phyloP scores from a whole-genome alignment of 2,113 vertebrate genomes.

The Psilopsiagon aymara region DNA sequence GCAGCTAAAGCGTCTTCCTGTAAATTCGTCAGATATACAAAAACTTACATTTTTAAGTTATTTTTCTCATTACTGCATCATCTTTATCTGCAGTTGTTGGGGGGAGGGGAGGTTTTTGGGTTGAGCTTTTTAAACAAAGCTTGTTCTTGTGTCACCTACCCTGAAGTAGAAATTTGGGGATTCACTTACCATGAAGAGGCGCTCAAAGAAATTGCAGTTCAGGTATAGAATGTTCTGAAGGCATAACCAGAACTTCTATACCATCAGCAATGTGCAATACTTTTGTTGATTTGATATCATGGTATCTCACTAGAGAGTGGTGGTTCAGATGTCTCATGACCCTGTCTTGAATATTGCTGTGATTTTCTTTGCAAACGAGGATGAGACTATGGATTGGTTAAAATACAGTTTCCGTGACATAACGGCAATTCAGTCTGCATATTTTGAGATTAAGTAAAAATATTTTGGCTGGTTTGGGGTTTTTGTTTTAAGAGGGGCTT shows the following conservation, averaged over 20 bases:
- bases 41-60: background rate
- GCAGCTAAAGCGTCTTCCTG: background rate
- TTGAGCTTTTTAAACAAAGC: background rate
- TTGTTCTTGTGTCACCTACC: background rate
- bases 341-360: background rate
- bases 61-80: background rate
- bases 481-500: background rate
- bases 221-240: background rate
- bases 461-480: background rate
- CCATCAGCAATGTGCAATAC: background rate
- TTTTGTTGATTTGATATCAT: background rate
- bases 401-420: background rate
- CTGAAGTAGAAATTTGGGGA: background rate
- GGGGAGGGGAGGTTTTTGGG: accelerated
- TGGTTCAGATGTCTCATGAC: background rate
- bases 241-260: background rate
- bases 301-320: background rate
- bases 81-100: background rate
- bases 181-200: background rate
- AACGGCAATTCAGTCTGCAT: background rate
- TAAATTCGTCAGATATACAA: background rate
- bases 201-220: background rate
- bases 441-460: background rate
- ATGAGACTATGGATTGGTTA: background rate
- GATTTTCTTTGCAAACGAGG: background rate